phyloP scores from a whole-genome alignment of 2,888 invertebrate genomes.

The Odontomyia ornata region DNA sequence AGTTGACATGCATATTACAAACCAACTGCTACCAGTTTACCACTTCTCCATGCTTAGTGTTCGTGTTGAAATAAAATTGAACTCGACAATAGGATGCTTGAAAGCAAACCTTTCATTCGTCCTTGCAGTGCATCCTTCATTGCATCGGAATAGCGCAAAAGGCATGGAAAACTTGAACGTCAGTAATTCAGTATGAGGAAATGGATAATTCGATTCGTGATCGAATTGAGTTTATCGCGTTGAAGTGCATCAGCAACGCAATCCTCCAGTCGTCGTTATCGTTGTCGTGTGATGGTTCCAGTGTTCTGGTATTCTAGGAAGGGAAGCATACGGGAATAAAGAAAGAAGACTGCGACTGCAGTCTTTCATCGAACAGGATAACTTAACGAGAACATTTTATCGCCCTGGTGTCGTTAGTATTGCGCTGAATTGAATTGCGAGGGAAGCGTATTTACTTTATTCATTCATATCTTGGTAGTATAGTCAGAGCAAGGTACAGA shows the following conservation, averaged over 20 bases:
- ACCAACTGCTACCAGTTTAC: conserved; percentile 43
- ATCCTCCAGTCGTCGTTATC: conserved; percentile 4
- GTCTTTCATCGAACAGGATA: neutral
- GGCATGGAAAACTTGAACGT: conserved; percentile 20
- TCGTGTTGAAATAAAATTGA: conserved; percentile 36
- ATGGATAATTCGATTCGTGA: conserved; percentile 41
- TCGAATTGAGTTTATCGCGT: conserved; percentile 37
- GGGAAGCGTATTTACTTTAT: conserved; percentile 9
- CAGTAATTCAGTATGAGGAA: conserved; percentile 21
- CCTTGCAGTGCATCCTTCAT: neutral
- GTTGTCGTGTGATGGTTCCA: no score
- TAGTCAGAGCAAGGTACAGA: neutral
- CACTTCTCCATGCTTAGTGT: conserved; percentile 4
- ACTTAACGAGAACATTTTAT: neutral
- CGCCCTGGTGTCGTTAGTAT: neutral
- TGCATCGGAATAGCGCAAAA: neutral
- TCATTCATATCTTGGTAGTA: neutral
- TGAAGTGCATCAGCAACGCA: conserved; percentile 28
- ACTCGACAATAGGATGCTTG: conserved; percentile 26
- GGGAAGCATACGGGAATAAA: neutral
- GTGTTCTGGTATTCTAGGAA: no score
- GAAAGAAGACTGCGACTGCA: neutral
- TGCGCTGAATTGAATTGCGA: neutral
- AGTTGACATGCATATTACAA: conserved; percentile 44
- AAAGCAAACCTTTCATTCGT: conserved; percentile 16